Percentiles rank a stretch among this genome's conserved stretches.
phyloP scores from a whole-genome alignment of 1,140 invertebrate species.

The Adoxophyes honmai region DNA sequence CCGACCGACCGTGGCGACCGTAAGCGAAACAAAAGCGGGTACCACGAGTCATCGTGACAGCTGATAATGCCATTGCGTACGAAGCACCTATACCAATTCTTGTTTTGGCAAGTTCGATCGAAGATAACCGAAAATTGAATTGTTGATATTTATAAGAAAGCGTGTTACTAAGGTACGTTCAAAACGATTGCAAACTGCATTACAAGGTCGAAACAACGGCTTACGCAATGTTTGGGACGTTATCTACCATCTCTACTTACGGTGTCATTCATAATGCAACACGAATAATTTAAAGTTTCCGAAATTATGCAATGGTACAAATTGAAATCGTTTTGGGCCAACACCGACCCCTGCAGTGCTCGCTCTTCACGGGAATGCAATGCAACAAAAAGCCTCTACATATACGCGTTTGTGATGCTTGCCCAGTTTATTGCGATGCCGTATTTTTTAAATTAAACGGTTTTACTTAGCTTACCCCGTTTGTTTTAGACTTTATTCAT shows the following conservation, averaged over 20 bases:
- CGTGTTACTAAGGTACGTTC: constrained; percentile 18
- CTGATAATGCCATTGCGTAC: constrained; percentile 9
- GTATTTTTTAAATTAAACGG: too few relatives aligned
- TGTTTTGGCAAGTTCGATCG: constrained; percentile 13
- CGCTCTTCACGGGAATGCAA: constrained; percentile 3
- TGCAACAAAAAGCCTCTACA: not conserved
- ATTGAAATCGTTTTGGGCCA: constrained; percentile 54
- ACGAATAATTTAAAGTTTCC: constrained; percentile 58
- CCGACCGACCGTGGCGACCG: too few relatives aligned
- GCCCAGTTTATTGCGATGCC: too few relatives aligned
- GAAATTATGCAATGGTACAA: constrained; percentile 63
- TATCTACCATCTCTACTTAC: constrained; percentile 43
- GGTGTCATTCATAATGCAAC: constrained; percentile 51
- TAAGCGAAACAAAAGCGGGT: too few relatives aligned
- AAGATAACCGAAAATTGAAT: constrained; percentile 14
- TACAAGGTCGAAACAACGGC: constrained; percentile 30
- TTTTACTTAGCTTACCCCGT: too few relatives aligned
- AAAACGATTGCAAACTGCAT: constrained; percentile 32
- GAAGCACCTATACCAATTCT: constrained; percentile 5
- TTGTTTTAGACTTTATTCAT: too few relatives aligned
- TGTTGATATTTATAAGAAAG: constrained; percentile 30
- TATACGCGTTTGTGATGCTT: too few relatives aligned
- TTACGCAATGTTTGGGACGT: constrained; percentile 41
- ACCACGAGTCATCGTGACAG: constrained; percentile 9
- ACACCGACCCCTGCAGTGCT: constrained; percentile 46